Base-by-base conservation (phyloP, 2,888 invertebrate genomes). In the Drosophila borealis region DNA sequence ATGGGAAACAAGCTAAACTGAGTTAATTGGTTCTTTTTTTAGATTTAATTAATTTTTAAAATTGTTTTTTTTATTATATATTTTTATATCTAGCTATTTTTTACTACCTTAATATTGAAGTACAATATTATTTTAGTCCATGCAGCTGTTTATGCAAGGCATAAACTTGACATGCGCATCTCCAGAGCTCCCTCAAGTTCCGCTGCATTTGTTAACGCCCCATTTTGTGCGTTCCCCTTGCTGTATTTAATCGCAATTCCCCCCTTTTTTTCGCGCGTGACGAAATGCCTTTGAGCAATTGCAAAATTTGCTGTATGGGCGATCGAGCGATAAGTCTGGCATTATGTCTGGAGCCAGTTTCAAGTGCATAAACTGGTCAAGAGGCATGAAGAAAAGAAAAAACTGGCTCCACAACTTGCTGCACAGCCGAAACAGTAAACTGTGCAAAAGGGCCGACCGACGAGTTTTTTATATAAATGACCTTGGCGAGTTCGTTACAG, bases 1-100 rank as follows among this genome's bases (percentile, higher is more conserved):
- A 96, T 96, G 96, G 96, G 96, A 96, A 92, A 25, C 11, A 5
- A 8, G 3, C 25, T 10, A 14, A 14, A 17, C n/a, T 10, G 17
- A 9, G 36, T 10, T 9, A 0, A 9, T 21, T 2, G 29, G 29
- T 29, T 36, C 14, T 8, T 34, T 21, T 19, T 19, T 37, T n/a
- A 3, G 6, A 39, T 13, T 34, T 19, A n/a, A 4, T 17, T 4
- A 10, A 25, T 44, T 29, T 19, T 39, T 6, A 11, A 33, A 8
- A 6, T 17, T 19, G 11, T 6, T 11, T 29, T 2, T 9, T 45
- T 11, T 5, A 11, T 8, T 2, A 19, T 42, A 9, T 51, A 21
- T 51, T 42, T 17, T 17, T 29, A 29, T 29, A 29, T 8, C 0
- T 8, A 8, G 8, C 25, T 25, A 8, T 29, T 29, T 29, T 29